phyloP scores from a whole-genome alignment of 2,113 vertebrate species.

The Podarcis muralis region DNA sequence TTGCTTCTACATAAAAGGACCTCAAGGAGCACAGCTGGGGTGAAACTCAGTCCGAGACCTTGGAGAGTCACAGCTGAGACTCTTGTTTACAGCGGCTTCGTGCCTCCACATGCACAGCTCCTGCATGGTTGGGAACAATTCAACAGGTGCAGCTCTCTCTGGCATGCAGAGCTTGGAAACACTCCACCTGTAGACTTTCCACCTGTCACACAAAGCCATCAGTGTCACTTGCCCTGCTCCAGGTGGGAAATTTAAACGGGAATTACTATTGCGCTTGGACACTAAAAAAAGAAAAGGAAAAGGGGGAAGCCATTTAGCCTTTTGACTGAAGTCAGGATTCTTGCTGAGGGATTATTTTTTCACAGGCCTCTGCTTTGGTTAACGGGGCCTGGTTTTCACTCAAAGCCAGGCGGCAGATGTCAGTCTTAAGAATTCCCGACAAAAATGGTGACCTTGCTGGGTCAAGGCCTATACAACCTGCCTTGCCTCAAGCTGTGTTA shows the following conservation, averaged over 20 bases:
- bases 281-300: constrained; percentile 57
- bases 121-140: background rate
- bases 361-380: constrained; percentile 73
- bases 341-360: constrained; percentile 82
- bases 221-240: background rate
- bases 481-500: constrained; percentile 76
- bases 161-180: background rate
- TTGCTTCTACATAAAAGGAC: background rate
- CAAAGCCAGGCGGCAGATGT: constrained; percentile 81
- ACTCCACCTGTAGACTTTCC: background rate
- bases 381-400: constrained; percentile 72
- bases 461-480: constrained; percentile 77
- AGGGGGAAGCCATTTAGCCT: constrained; percentile 72
- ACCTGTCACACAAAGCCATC: background rate
- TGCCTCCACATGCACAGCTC: background rate
- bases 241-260: background rate
- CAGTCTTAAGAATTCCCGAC: constrained; percentile 77
- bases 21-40: background rate
- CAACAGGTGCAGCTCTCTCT: background rate
- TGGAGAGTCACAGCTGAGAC: background rate
- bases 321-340: constrained; percentile 77
- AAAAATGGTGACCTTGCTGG: constrained; percentile 77
- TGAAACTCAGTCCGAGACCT: background rate
- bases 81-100: background rate
- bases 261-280: constrained; percentile 70